Percentiles rank a stretch among this genome's conserved stretches.
Conservation (phyloP, 2,113 vertebrate species). For the Thryonomys swinderianus region DNA sequence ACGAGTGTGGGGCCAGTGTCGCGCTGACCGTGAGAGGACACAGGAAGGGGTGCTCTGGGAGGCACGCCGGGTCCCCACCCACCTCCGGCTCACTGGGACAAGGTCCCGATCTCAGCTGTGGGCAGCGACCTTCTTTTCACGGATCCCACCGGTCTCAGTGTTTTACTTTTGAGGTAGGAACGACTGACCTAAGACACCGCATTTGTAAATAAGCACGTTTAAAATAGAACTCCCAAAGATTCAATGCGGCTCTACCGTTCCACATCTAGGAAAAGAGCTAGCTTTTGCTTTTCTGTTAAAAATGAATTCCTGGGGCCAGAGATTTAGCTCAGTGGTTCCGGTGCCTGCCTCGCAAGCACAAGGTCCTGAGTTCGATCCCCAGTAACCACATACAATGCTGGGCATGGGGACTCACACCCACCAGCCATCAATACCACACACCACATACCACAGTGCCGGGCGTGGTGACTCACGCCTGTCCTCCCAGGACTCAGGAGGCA, state of each 20-base stretch:
- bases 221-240: background rate
- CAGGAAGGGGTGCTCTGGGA: background rate
- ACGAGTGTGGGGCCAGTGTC: background rate
- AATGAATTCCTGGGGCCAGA: too few relatives aligned
- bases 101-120: rapidly evolving
- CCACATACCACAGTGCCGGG: too few relatives aligned
- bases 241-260: background rate
- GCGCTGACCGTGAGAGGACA: background rate
- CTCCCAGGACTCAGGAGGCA: too few relatives aligned
- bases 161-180: background rate
- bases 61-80: background rate
- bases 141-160: rapidly evolving
- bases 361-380: too few relatives aligned
- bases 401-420: too few relatives aligned
- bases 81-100: background rate
- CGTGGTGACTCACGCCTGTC: too few relatives aligned
- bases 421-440: too few relatives aligned
- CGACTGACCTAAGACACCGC: background rate
- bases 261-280: background rate
- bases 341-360: too few relatives aligned
- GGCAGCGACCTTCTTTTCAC: too few relatives aligned
- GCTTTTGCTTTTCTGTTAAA: background rate
- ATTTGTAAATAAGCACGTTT: background rate
- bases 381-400: too few relatives aligned
- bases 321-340: too few relatives aligned